A percentile compares a stretch with the other conserved stretches of the same genome.
Conservation (phyloP, 2,797 vertebrate species). For the Heliangelus exortis region DNA sequence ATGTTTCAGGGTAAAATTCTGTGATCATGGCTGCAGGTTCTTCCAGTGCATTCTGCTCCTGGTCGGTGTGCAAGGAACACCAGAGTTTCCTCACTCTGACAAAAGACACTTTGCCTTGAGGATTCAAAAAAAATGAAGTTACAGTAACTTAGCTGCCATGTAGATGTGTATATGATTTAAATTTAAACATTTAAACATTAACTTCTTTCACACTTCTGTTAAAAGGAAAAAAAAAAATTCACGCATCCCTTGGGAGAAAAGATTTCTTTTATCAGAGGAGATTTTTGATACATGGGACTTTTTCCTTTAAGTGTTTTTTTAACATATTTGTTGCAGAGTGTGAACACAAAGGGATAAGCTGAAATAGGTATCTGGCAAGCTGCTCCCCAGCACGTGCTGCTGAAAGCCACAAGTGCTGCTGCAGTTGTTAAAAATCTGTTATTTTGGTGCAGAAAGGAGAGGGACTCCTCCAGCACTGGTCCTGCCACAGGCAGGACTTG, state of each 20-base stretch:
- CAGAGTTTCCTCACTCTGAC: background rate
- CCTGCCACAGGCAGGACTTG: background rate
- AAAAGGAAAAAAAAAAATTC: background rate
- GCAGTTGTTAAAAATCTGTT: constrained; percentile 66
- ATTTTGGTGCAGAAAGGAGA: constrained; percentile 12
- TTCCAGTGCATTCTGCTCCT: background rate
- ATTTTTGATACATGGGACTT: constrained; percentile 1
- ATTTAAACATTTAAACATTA: constrained; percentile 45
- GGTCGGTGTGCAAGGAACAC: background rate
- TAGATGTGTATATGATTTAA: background rate
- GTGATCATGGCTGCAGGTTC: background rate
- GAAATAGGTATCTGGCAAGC: constrained; percentile 68
- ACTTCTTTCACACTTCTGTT: constrained; percentile 10
- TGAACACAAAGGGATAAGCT: constrained; percentile 73
- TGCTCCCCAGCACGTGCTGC: constrained; percentile 52
- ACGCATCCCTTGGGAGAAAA: background rate
- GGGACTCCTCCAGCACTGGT: background rate
- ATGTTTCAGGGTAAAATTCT: background rate
- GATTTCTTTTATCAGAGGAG: background rate
- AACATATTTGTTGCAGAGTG: constrained; percentile 62
- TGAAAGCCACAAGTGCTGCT: constrained; percentile 66
- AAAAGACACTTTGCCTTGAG: constrained; percentile 13
- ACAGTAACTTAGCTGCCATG: background rate
- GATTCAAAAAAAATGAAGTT: background rate
- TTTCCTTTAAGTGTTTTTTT: background rate